A percentile compares a stretch with the other conserved stretches of the same genome.
Conservation (phyloP, 1,140 invertebrate genomes). For the Branchinecta lindahli region DNA sequence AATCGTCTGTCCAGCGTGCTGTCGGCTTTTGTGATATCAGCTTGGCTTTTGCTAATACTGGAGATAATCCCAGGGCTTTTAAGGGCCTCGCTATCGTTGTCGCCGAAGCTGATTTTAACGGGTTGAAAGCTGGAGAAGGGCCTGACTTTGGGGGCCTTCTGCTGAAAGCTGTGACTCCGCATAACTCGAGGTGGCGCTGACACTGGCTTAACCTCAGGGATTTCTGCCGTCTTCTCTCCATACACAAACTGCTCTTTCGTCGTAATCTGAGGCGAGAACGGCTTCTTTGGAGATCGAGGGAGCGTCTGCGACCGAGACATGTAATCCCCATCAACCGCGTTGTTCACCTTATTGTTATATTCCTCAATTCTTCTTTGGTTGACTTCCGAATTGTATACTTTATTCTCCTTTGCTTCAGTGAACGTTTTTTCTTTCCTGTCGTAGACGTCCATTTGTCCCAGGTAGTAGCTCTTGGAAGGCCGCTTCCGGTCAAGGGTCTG, state of each 20-base stretch:
- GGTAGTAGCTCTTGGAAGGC: slow-evolving; percentile 49
- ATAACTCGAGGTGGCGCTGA: slow-evolving; percentile 46
- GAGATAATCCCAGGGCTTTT: slow-evolving; percentile 69
- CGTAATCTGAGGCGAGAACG: slow-evolving; percentile 22
- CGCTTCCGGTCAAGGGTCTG: slow-evolving; percentile 16
- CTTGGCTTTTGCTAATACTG: slow-evolving; percentile 60
- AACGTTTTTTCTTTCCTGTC: slow-evolving; percentile 54
- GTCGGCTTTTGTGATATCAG: slow-evolving; percentile 39
- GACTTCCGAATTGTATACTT: background rate
- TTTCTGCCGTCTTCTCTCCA: background rate
- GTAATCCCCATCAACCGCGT: slow-evolving; percentile 4
- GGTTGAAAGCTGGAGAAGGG: slow-evolving; percentile 24
- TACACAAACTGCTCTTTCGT: background rate
- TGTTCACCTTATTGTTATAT: slow-evolving; percentile 4
- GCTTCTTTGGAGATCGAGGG: slow-evolving; percentile 47
- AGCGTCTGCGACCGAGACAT: slow-evolving; percentile 48
- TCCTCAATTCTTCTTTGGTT: background rate
- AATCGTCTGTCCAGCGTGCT: background rate
- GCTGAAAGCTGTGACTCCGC: slow-evolving; percentile 68
- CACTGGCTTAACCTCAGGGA: slow-evolving; percentile 19
- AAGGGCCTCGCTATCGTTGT: slow-evolving; percentile 27
- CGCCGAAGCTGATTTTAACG: slow-evolving; percentile 25
- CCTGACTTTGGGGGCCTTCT: slow-evolving; percentile 38
- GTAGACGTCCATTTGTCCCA: slow-evolving; percentile 63
- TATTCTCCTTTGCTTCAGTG: slow-evolving; percentile 4